phyloP scores from a whole-genome alignment of 2,797 vertebrate species.

The Ceyx erithaca region DNA sequence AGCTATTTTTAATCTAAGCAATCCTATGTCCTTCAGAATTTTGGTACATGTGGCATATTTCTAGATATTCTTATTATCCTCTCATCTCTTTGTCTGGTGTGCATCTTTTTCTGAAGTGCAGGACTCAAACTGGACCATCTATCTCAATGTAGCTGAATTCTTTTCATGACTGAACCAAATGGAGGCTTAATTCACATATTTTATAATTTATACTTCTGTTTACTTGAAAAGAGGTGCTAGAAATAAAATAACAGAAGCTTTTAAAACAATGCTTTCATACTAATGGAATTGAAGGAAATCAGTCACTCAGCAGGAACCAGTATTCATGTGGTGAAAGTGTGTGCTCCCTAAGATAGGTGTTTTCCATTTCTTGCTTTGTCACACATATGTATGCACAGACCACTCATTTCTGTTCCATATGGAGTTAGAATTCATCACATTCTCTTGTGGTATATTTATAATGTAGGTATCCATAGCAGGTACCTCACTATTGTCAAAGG shows the following conservation, averaged over 20 bases:
- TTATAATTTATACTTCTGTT: not conserved
- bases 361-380: not conserved
- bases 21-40: not conserved
- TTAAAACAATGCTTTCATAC: not conserved
- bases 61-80: not conserved
- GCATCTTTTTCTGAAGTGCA: not conserved
- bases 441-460: not conserved
- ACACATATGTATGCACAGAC: not conserved
- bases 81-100: not conserved
- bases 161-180: not conserved
- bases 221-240: not conserved
- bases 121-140: not conserved
- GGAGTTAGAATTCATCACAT: not conserved
- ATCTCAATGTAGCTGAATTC: not conserved
- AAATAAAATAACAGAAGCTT: not conserved
- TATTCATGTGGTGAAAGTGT: not conserved
- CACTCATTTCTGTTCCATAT: not conserved
- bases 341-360: not conserved
- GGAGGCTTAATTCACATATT: not conserved
- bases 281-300: not conserved
- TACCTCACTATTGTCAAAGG: not conserved
- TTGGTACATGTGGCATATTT: not conserved
- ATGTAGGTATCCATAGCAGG: not conserved
- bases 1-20: not conserved
- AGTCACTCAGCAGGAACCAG: not conserved